These are phyloP conservation scores for Malacoraja senta DNA, from an alignment of 2,797 vertebrate species.

Conservation along the genomic window DNA sequence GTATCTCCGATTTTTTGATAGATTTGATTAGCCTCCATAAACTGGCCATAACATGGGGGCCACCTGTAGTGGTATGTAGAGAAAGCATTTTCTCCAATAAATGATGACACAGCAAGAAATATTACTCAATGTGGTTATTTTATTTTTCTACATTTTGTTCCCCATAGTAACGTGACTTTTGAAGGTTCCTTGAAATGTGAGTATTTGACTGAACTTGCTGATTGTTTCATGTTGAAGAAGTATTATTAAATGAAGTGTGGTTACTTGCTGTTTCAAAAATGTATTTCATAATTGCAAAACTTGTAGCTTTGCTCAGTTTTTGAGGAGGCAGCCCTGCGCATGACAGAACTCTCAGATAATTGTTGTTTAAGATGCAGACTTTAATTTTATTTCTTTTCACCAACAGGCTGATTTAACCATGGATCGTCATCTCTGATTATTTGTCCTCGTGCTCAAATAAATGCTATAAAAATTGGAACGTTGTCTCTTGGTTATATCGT, in stretches of 20 bases:
- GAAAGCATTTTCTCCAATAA: too few species aligned
- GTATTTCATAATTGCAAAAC: neutral
- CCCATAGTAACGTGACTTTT: neutral
- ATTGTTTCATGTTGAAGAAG: neutral
- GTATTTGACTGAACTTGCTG: neutral
- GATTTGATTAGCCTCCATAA: too few species aligned
- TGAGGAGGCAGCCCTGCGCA: neutral
- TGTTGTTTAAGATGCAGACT: neutral
- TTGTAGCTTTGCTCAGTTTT: neutral
- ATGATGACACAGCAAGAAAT: neutral
- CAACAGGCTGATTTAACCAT: neutral
- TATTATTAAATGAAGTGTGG: neutral
- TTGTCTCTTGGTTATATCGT: neutral
- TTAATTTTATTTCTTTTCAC: neutral
- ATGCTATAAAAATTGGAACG: slow-evolving; percentile 5
- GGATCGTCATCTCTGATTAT: neutral
- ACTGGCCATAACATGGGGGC: too few species aligned
- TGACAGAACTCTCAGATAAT: neutral
- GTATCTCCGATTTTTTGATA: too few species aligned
- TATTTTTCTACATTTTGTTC: slow-evolving; percentile 20
- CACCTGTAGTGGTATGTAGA: too few species aligned
- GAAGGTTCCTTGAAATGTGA: slow-evolving; percentile 3
- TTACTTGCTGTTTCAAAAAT: neutral
- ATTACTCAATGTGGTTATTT: neutral
- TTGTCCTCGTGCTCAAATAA: slow-evolving; percentile 8